Evolutionary conservation across 2,888 invertebrate species (phyloP).

Genomic region (Andricus quercusramuli): DNA sequence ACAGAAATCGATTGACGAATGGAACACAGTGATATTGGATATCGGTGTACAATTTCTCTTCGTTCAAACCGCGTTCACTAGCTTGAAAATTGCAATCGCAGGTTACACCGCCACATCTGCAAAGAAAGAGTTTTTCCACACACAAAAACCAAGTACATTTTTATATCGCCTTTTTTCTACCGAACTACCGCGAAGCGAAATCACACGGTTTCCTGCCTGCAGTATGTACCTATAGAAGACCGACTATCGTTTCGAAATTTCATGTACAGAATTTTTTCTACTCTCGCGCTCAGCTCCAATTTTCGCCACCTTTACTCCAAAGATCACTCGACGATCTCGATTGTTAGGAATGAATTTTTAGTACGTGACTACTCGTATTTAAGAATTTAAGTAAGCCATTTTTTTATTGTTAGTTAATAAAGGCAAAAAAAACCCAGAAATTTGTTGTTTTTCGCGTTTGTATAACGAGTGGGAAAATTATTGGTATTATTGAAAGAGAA

Average conservation of each 20-base stretch:
- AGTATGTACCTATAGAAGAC: constrained; percentile 13
- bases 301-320: constrained; percentile 5
- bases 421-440: background rate
- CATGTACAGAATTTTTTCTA: constrained; percentile 26
- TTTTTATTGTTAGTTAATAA: constrained; percentile 12
- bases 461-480: background rate
- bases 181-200: constrained; percentile 21
- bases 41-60: constrained; percentile 43
- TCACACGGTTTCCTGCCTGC: constrained; percentile 5
- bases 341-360: constrained; percentile 2
- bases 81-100: background rate
- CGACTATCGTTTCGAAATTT: constrained; percentile 27
- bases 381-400: constrained; percentile 1
- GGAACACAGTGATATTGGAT: constrained; percentile 51
- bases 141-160: constrained; percentile 12
- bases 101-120: background rate
- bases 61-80: constrained; percentile 22
- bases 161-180: constrained; percentile 38
- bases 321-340: constrained; percentile 5
- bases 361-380: constrained; percentile 15
- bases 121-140: background rate
- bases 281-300: constrained; percentile 32
- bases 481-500: background rate
- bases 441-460: background rate
- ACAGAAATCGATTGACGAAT: constrained; percentile 13